These are phyloP conservation scores for Acyrthosiphon pisum DNA, from an alignment of 1,140 invertebrate genomes.

Conservation along the genomic window DNA sequence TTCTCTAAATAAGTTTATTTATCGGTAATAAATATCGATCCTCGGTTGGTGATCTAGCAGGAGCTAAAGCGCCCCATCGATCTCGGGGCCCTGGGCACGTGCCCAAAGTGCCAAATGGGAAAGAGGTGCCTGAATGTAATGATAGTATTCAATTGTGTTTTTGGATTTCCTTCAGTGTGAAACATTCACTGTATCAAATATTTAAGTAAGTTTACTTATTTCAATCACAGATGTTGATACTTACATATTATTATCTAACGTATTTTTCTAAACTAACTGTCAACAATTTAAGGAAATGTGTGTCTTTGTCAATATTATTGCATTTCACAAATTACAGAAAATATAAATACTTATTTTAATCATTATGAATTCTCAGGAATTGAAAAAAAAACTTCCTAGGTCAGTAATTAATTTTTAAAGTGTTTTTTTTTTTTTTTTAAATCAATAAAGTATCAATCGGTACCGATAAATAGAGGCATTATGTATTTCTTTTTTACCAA, in stretches of 20 bases:
- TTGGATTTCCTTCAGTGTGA: no score
- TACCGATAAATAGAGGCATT: not conserved
- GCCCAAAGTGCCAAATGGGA: no score
- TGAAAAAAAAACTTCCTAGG: not conserved
- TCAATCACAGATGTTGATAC: not conserved
- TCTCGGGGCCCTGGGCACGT: no score
- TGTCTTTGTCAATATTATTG: not conserved
- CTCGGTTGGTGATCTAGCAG: no score
- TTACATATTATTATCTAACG: not conserved
- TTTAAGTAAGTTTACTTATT: not conserved
- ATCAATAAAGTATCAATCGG: not conserved
- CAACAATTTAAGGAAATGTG: not conserved
- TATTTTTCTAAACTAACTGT: not conserved
- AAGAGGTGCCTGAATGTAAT: no score
- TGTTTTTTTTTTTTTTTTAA: not conserved
- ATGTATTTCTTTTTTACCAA: not conserved
- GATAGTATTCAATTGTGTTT: no score
- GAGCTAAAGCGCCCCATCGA: no score
- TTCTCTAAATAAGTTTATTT: no score
- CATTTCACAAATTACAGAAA: not conserved
- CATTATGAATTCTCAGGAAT: not conserved
- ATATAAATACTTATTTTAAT: not conserved
- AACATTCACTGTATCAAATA: not conserved
- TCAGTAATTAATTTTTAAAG: not conserved
- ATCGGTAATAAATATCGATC: no score